Conservation (phyloP, 2,888 invertebrate species). For the Ophion costatus region DNA sequence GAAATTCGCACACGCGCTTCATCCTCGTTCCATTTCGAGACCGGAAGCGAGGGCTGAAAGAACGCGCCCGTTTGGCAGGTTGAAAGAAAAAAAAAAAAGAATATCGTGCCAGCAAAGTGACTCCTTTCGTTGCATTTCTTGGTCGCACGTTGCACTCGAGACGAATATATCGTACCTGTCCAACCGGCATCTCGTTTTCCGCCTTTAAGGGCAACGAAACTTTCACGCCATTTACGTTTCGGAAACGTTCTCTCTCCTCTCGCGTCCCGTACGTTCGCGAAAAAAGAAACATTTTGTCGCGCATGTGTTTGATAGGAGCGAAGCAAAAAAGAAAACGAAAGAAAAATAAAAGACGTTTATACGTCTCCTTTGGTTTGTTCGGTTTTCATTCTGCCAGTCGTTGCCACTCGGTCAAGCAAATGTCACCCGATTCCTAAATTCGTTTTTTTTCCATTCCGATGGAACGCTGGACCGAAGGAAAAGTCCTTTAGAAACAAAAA, state of each 20-base stretch:
- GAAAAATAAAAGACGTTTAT: neutral
- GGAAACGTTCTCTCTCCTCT: slow-evolving; percentile 3
- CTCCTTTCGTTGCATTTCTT: neutral
- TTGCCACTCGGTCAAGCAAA: slow-evolving; percentile 26
- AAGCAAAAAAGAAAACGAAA: neutral
- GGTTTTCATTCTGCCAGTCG: slow-evolving; percentile 13
- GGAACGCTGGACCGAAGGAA: neutral
- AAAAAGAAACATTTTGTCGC: slow-evolving; percentile 19
- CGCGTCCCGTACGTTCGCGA: neutral
- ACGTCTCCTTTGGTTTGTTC: neutral
- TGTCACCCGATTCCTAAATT: slow-evolving; percentile 7
- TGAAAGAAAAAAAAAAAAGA: neutral
- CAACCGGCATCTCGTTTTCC: slow-evolving; percentile 60
- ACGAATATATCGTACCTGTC: slow-evolving; percentile 42
- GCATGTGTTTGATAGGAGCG: slow-evolving; percentile 5
- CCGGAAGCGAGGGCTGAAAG: neutral
- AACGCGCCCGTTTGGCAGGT: neutral
- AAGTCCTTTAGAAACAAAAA: slow-evolving; percentile 1
- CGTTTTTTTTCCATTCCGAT: neutral
- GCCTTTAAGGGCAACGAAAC: slow-evolving; percentile 64
- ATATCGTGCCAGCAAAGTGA: neutral
- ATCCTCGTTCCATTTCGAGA: neutral
- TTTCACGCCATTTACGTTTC: slow-evolving; percentile 69
- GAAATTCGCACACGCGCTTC: neutral
- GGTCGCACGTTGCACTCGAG: slow-evolving; percentile 1